A percentile compares a stretch with the other conserved stretches of the same genome.
Conservation (phyloP, 2,113 vertebrate genomes). For the Speoplatyrhinus poulsoni region DNA sequence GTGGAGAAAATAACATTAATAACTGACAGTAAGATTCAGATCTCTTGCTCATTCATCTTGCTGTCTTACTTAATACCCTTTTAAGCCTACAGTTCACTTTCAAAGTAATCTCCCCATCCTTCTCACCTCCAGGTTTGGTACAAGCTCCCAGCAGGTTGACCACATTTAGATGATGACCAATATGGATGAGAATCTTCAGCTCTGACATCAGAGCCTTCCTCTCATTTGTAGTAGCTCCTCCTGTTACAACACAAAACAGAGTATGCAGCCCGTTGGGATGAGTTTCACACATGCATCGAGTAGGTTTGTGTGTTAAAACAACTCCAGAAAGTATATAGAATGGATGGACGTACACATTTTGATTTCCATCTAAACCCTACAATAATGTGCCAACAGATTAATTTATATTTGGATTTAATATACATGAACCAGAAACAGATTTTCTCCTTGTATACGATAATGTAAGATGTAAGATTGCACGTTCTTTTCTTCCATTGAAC, state of each 20-base stretch:
- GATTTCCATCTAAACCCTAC: conserved; percentile 3
- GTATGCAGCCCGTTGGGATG: conserved; percentile 4
- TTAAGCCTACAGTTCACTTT: neutral
- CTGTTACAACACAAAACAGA: conserved; percentile 75
- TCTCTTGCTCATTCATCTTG: no score
- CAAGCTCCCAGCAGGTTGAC: conserved; percentile 94
- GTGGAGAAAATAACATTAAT: conserved; percentile 9
- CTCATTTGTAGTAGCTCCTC: conserved; percentile 90
- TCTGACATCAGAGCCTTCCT: conserved; percentile 94
- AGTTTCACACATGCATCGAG: neutral
- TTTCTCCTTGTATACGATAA: neutral
- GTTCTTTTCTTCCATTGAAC: neutral
- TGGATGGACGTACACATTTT: neutral
- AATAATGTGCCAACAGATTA: conserved; percentile 2
- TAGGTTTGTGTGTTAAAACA: neutral
- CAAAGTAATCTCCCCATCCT: no score
- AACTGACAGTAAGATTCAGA: neutral
- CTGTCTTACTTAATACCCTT: neutral
- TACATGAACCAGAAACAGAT: conserved; percentile 15
- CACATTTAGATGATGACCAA: conserved; percentile 92
- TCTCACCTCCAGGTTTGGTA: conserved; percentile 91
- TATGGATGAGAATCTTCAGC: conserved; percentile 94
- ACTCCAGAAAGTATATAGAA: neutral
- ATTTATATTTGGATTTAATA: neutral
- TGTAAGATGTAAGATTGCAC: neutral